Base-by-base conservation (phyloP, 2,113 vertebrate genomes). In the Cyanoramphus novaezelandiae region DNA sequence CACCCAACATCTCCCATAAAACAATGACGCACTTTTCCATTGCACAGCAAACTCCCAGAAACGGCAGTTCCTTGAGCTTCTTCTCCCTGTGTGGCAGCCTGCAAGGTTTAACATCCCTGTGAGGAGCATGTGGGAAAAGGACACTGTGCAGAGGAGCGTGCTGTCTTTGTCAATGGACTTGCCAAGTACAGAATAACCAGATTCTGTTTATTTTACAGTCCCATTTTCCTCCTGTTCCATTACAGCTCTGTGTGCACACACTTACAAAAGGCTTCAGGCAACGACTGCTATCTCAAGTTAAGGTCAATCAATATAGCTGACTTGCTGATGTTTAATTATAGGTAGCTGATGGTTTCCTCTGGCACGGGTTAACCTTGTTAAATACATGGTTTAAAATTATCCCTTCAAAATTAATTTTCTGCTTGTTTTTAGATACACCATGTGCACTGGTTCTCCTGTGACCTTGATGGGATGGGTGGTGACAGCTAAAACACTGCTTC, bases 261-360 rank as follows among this genome's bases (percentile, higher is more conserved):
- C 52, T 93, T 69, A 21, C 0, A 72, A 82, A 92, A 88, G 53
- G 78, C 94, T 95, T 89, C 74, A 70, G 95, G 93, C 88, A 94
- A 93, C 37, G 69, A 59, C 69, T 75, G 65, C 65, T 76, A 49
- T 90, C 86, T 88, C 92, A 80, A 90, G 80, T 84, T 79, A 82
- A 93, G 79, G 94, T 95, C 91, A 96, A 88, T 94, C 89, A 87
- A 92, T 95, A 86, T 0, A 8, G 47, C 59, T 63, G 20, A 75
- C 74, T 46, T 13, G 31, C 37, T 60, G 60, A 82, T 96, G 82
- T 90, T 95, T 96, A 92, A 86, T 95, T 94, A 90, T 82, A 92
- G 69, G 90, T 86, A 88, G 83, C 81, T 78, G 88, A 82, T 62
- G 74, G 52, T 70, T 83, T 95, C 71, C 59, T 88, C 67, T 91